Evolutionary conservation across 2,113 vertebrate genomes (phyloP), one percentile per base, ranked within the genome.

Genomic region (Menura novaehollandiae): DNA sequence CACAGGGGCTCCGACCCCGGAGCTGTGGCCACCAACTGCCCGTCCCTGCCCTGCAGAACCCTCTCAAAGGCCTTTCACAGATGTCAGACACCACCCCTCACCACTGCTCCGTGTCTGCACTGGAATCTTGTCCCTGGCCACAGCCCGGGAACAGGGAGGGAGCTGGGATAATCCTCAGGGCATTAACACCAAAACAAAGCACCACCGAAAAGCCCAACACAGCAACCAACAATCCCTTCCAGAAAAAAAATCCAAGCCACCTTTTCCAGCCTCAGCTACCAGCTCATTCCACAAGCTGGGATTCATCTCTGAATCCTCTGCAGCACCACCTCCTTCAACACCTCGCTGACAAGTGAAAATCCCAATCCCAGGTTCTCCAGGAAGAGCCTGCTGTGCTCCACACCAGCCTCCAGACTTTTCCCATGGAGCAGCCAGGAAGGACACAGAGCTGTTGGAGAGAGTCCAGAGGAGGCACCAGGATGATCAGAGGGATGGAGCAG

Each of bases 51-150:
- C 80, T 4, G 4, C 39, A 68, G 33, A 11, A 21, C 19, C 1
- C 80, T 47, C 84, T 56, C 15, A n/a, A 43, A 75, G 55, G 32
- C 23, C 2, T 47, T 52, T 19, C 4, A 12, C 5, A 55, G 26
- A 0, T 7, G 4, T 2, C 20, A 28, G 33, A 62, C 32, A 27
- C 11, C 2, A 2, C 2, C 16, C 37, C 19, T 2, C 39, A 16
- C 21, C 68, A 27, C 27, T 0, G 5, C 72, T 30, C 6, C 9
- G 10, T 3, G 10, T 13, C 35, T 43, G 3, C 13, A 7, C 2
- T 11, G 59, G 39, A 47, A 35, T 55, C 33, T 9, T 2, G 4
- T 2, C 22, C 59, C 46, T 20, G 49, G 84, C 20, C 15, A 26
- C 9, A 8, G 53, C 3, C 60, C 17, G 16, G 30, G 28, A 23